Base-by-base conservation (phyloP, 2,888 invertebrate species). In the Pteria penguin region DNA sequence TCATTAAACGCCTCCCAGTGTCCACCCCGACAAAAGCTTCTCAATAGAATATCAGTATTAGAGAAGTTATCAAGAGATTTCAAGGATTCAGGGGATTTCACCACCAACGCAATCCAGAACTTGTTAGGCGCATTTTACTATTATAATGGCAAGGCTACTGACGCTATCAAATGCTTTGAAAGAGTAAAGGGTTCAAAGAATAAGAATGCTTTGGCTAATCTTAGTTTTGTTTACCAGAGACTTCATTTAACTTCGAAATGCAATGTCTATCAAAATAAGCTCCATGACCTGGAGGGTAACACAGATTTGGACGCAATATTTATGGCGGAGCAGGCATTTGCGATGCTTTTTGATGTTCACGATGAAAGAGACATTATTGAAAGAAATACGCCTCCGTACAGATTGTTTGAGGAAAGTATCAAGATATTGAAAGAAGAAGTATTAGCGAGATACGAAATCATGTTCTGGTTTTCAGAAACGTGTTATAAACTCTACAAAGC, bases 311-410 rank as follows among this genome's bases (percentile, higher is more conserved):
- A 54, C 11, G 61, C 18, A 4, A 29, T 54, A 36, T 22, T 24
- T 52, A 22, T 27, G 8, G 67, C 74, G 22, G 74, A 75, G 11
- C 62, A 69, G 11, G 74, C 58, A 14, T 69, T 75, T 63, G 74
- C 74, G 26, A 67, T 68, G 18, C 57, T 63, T 18, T 63, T 69
- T 36, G 74, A 75, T 33, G 67, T 67, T n/a, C 55, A 75, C 26
- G 27, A 57, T 3, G 68, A 75, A n/a, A 63, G 63, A 27, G 62
- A 61, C 5, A 14, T 36, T 31, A 26, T 52, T 2, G 62, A 54
- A 18, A 55, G 74, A 24, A 27, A 55, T 18, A 36, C 29, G 24
- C 24, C 61, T 14, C 26, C 74, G 3, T 26, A 22, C 5, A 63
- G 61, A n/a, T 31, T 57, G 4, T 57, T 69, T 24, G 32, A 57